Conservation (phyloP, 1,140 invertebrate genomes). For the Macrocentrus cingulum region DNA sequence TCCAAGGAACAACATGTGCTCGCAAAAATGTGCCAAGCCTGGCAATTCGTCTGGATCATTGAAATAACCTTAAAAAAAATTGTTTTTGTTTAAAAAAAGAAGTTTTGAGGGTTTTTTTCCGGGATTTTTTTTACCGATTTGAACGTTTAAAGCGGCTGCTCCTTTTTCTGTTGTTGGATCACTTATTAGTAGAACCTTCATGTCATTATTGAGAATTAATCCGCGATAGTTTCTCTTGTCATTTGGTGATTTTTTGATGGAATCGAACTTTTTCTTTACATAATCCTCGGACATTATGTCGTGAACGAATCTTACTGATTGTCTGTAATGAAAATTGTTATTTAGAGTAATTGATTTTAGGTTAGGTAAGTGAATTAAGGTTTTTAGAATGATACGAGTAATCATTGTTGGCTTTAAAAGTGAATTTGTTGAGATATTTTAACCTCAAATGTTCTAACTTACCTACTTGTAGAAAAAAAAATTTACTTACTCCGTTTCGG, state of each 20-base stretch:
- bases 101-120: no score
- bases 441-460: no score
- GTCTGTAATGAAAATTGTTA: conserved; percentile 15
- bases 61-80: conserved; percentile 67
- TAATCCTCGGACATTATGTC: background rate
- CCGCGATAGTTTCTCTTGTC: conserved; percentile 83
- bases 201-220: conserved; percentile 77
- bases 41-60: conserved; percentile 85
- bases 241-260: conserved; percentile 76
- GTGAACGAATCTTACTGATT: conserved; percentile 33
- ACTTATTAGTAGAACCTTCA: conserved; percentile 89
- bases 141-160: conserved; percentile 80
- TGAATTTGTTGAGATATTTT: no score
- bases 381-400: no score
- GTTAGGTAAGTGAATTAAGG: no score
- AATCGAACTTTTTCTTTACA: conserved; percentile 49
- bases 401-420: background rate
- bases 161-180: conserved; percentile 92
- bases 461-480: conserved; percentile 3
- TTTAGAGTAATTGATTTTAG: background rate
- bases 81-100: no score
- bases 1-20: conserved; percentile 97
- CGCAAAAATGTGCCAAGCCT: conserved; percentile 94
- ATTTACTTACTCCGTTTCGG: conserved; percentile 32
- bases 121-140: conserved; percentile 65